phyloP scores from a whole-genome alignment of 2,888 invertebrate species.

The Synanthedon myopaeformis region DNA sequence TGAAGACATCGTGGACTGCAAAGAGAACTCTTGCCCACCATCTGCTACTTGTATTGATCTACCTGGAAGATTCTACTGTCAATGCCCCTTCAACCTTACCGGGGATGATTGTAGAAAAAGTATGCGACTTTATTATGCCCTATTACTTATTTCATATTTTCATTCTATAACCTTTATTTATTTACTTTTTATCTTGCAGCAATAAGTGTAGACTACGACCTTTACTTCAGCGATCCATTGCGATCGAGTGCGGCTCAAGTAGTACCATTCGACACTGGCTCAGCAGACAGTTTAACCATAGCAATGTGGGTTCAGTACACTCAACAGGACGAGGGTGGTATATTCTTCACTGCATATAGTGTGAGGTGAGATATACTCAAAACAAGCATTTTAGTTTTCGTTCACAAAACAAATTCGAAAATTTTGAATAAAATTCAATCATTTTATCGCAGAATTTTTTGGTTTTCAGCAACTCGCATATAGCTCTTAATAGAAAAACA shows the following conservation, averaged over 20 bases:
- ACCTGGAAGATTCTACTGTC: conserved; percentile 92
- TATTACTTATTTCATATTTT: conserved; percentile 2
- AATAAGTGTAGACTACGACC: conserved; percentile 97
- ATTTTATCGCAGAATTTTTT: too few species aligned
- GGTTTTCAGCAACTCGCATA: conserved; percentile 77
- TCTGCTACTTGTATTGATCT: conserved; percentile 93
- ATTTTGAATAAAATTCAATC: background rate
- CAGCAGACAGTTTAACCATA: conserved; percentile 84
- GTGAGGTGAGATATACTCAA: conserved; percentile 72
- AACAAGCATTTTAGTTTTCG: background rate
- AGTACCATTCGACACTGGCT: conserved; percentile 87
- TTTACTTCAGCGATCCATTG: conserved; percentile 92
- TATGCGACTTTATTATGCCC: conserved; percentile 46
- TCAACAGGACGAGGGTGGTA: conserved; percentile 90
- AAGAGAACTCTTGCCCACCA: conserved; percentile 93
- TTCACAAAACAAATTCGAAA: background rate
- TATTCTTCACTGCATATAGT: conserved; percentile 92
- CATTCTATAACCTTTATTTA: background rate
- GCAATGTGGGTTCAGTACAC: conserved; percentile 98
- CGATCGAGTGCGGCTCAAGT: conserved; percentile 93
- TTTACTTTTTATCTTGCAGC: conserved; percentile 68
- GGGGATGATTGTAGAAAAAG: conserved; percentile 97
- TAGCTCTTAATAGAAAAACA: conserved; percentile 81
- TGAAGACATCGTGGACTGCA: conserved; percentile 91
- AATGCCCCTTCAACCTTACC: conserved; percentile 96